These are phyloP conservation scores for Liodrosophila aerea DNA, from an alignment of 2,888 invertebrate genomes.

Conservation along the genomic window DNA sequence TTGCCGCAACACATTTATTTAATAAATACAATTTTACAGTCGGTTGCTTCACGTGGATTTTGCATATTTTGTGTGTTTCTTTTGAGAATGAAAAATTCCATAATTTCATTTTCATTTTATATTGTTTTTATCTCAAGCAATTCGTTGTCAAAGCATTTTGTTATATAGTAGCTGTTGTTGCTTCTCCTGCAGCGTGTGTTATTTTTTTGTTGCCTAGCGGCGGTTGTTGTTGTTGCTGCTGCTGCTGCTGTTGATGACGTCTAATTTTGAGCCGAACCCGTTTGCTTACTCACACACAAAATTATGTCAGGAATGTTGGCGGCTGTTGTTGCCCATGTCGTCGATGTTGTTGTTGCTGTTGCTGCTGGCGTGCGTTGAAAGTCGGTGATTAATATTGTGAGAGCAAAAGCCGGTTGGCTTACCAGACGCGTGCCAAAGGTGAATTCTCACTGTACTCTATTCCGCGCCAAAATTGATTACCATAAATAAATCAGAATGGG, in stretches of 20 bases:
- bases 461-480: not conserved
- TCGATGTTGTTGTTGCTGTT: constrained; percentile 30
- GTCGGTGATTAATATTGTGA: constrained; percentile 52
- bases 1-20: constrained; percentile 26
- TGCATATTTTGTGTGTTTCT: constrained; percentile 46
- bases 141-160: constrained; percentile 27
- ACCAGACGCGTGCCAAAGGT: constrained; percentile 53
- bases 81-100: constrained; percentile 53
- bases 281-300: constrained; percentile 76
- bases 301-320: constrained; percentile 78
- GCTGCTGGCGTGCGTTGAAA: constrained; percentile 48
- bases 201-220: constrained; percentile 31
- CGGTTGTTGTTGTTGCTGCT: constrained; percentile 27
- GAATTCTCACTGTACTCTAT: constrained; percentile 23
- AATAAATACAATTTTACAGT: constrained; percentile 18
- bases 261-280: constrained; percentile 72
- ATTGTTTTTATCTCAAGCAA: constrained; percentile 1
- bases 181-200: constrained; percentile 32
- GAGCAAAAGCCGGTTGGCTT: constrained; percentile 55
- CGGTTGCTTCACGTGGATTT: constrained; percentile 25
- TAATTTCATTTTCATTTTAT: constrained; percentile 14
- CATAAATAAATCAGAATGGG: no score
- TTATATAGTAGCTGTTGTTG: constrained; percentile 27
- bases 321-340: constrained; percentile 32
- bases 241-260: constrained; percentile 68